These are phyloP conservation scores for Melanotaenia duboulayi DNA, from an alignment of 2,113 vertebrate species.

Conservation along the genomic window DNA sequence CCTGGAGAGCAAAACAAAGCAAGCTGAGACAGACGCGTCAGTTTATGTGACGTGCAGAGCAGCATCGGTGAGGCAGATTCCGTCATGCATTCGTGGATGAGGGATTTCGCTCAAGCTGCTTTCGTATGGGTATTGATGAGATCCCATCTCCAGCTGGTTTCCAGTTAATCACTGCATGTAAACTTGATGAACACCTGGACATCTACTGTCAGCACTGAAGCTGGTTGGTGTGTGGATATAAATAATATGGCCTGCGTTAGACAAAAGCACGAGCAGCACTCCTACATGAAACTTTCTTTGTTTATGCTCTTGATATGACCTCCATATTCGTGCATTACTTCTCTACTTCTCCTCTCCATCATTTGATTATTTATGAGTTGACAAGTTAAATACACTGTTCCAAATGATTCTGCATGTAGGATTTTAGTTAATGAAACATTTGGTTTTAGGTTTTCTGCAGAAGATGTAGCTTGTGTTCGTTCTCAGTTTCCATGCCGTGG, in stretches of 20 bases:
- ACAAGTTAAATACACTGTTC: no score
- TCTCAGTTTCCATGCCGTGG: no score
- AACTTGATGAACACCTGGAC: slow-evolving; percentile 21
- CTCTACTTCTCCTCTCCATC: no score
- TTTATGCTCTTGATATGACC: no score
- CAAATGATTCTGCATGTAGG: no score
- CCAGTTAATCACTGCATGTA: slow-evolving; percentile 11
- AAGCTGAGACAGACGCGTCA: slow-evolving; percentile 19
- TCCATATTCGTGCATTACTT: no score
- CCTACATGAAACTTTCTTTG: no score
- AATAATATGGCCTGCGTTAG: slow-evolving; percentile 18
- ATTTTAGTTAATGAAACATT: no score
- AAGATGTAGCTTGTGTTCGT: no score
- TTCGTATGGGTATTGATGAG: slow-evolving; percentile 31
- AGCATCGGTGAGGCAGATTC: slow-evolving; percentile 22
- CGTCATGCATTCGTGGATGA: slow-evolving; percentile 36
- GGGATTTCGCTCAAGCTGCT: slow-evolving; percentile 45
- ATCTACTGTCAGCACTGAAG: not conserved
- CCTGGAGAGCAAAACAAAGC: slow-evolving; percentile 61
- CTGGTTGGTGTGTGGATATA: not conserved
- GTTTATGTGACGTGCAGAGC: slow-evolving; percentile 13
- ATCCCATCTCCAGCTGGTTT: slow-evolving; percentile 12
- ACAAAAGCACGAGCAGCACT: slow-evolving; percentile 4
- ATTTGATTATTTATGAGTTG: no score
- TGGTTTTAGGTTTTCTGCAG: no score